Percentiles rank a stretch among this genome's conserved stretches.
These are phyloP conservation scores for Gambusia yucatana DNA, from an alignment of 2,797 vertebrate genomes.

Conservation along the genomic window DNA sequence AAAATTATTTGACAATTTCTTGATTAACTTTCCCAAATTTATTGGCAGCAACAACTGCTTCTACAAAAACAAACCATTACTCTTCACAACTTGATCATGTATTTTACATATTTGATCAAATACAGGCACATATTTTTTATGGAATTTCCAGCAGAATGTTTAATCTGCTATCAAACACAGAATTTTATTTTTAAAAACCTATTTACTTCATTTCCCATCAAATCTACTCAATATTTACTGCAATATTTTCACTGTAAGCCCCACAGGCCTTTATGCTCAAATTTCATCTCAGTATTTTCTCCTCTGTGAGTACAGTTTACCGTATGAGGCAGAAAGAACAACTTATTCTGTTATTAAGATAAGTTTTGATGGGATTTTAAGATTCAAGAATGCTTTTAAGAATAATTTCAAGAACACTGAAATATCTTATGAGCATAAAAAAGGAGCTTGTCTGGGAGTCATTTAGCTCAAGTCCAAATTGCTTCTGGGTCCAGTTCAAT, in stretches of 20 bases:
- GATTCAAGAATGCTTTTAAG: not conserved
- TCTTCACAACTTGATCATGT: not conserved
- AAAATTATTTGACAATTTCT: not conserved
- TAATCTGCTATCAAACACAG: not conserved
- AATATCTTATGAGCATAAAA: not conserved
- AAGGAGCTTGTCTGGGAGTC: not conserved
- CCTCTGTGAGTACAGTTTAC: not conserved
- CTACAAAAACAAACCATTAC: not conserved
- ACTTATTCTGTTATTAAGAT: too few relatives aligned
- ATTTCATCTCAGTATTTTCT: not conserved
- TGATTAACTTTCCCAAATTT: not conserved
- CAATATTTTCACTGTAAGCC: not conserved
- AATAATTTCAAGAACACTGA: not conserved
- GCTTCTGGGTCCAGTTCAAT: not conserved
- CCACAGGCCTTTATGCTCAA: too few relatives aligned
- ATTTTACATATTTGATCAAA: not conserved
- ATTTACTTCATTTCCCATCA: not conserved
- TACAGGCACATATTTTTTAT: not conserved
- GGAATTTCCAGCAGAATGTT: not conserved
- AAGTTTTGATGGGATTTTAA: not conserved
- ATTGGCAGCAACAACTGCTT: not conserved
- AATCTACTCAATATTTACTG: not conserved
- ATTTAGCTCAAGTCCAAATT: not conserved
- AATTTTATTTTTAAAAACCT: not conserved
- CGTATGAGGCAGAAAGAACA: not conserved